phyloP scores from a whole-genome alignment of 2,113 vertebrate genomes.

The Noturus placidus region DNA sequence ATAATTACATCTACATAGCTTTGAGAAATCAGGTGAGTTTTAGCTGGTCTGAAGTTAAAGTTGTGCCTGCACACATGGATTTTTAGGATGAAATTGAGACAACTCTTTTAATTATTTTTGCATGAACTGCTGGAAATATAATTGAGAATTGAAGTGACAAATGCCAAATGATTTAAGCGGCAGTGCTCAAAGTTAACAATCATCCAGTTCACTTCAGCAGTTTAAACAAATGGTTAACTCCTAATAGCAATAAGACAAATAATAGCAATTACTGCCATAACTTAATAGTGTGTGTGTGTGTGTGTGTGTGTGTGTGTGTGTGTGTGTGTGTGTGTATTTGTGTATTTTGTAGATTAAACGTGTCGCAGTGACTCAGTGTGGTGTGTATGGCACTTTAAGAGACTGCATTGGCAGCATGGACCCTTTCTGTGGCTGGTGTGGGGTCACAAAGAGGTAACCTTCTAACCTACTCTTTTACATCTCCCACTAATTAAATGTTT shows the following conservation, averaged over 20 bases:
- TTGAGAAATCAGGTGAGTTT: slow-evolving; percentile 78
- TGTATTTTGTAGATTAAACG: slow-evolving; percentile 75
- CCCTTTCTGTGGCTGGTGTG: slow-evolving; percentile 89
- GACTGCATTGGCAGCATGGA: slow-evolving; percentile 82
- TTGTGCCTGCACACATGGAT: background rate
- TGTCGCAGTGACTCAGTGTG: slow-evolving; percentile 78
- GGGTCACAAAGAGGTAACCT: slow-evolving; percentile 56
- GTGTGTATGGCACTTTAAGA: slow-evolving; percentile 62
- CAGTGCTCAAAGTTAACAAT: background rate
- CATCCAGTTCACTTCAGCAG: background rate
- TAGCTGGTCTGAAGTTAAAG: background rate
- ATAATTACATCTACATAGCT: slow-evolving; percentile 80
- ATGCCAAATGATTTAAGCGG: background rate
- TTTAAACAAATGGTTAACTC: background rate
- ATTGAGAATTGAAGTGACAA: background rate
- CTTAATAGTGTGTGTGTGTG: background rate
- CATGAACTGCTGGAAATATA: background rate
- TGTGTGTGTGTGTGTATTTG: slow-evolving; percentile 38
- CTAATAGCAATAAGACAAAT: background rate
- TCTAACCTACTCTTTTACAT: background rate
- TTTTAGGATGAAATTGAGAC: background rate
- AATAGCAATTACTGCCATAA: background rate
- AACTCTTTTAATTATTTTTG: background rate
- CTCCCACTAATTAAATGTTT: background rate
- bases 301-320: background rate